Conservation (phyloP, 35 echinoderm and acorn worm genomes). For the Ophioderma brevispina region DNA sequence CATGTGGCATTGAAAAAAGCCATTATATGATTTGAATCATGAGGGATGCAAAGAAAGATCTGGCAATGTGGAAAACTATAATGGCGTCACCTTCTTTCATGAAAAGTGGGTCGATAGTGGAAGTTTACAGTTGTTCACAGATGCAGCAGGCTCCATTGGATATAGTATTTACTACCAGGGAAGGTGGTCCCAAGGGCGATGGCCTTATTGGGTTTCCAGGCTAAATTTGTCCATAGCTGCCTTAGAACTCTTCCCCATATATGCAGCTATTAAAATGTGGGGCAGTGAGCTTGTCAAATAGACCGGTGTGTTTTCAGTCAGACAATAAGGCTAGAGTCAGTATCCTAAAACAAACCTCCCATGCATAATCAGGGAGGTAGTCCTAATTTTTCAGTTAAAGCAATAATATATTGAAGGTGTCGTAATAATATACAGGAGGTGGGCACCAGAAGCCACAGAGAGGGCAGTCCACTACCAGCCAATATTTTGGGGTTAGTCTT, state of each 20-base stretch:
- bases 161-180: slow-evolving; percentile 30
- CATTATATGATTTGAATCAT: slow-evolving; percentile 22
- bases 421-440: neutral
- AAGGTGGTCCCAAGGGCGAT: slow-evolving; percentile 31
- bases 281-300: neutral
- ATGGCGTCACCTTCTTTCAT: slow-evolving; percentile 10
- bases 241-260: slow-evolving; percentile 25
- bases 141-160: slow-evolving; percentile 35
- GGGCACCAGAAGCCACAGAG: too few species aligned
- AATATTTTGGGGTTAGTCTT: too few species aligned
- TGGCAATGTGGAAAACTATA: neutral
- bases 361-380: neutral
- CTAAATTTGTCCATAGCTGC: slow-evolving; percentile 15
- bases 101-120: slow-evolving; percentile 5
- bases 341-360: slow-evolving; percentile 16
- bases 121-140: slow-evolving; percentile 1
- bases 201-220: slow-evolving; percentile 2
- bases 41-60: neutral
- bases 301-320: neutral
- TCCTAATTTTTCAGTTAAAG: neutral
- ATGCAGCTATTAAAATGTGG: slow-evolving; percentile 18
- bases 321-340: slow-evolving; percentile 9
- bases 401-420: neutral
- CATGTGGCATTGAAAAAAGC: neutral
- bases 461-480: too few species aligned